phyloP scores from a whole-genome alignment of 2,888 invertebrate genomes.

The Liodrosophila aerea region DNA sequence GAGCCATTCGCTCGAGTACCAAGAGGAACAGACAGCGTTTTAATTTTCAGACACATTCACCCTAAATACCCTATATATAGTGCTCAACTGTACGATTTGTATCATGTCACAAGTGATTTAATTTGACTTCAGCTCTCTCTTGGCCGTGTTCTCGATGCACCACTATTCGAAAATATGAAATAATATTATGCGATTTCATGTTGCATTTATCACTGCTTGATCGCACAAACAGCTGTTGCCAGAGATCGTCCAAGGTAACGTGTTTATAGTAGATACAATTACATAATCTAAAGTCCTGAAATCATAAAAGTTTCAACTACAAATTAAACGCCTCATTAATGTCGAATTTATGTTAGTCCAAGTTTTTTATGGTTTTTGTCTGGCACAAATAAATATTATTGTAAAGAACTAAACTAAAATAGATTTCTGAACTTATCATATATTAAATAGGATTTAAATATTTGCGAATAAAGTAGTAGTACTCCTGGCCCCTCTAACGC shows the following conservation, averaged over 20 bases:
- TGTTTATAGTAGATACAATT: background rate
- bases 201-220: constrained; percentile 70
- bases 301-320: constrained; percentile 3
- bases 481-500: constrained; percentile 26
- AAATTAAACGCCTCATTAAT: constrained; percentile 33
- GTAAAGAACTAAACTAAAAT: constrained; percentile 32
- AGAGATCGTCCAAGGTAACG: constrained; percentile 19
- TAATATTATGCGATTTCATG: constrained; percentile 35
- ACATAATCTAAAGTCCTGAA: too few species aligned
- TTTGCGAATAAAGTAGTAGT: constrained; percentile 9
- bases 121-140: constrained; percentile 41
- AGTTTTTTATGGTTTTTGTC: constrained; percentile 64
- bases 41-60: background rate
- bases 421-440: constrained; percentile 20
- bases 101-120: constrained; percentile 76
- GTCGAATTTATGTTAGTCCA: constrained; percentile 29
- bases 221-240: constrained; percentile 71
- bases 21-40: background rate
- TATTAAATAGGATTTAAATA: constrained; percentile 39
- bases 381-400: constrained; percentile 36
- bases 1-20: constrained; percentile 7
- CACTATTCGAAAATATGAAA: constrained; percentile 51
- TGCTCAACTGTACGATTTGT: constrained; percentile 64
- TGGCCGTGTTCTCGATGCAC: constrained; percentile 22
- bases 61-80: constrained; percentile 8